Base-by-base conservation (phyloP, 2,113 vertebrate species). In the Petrocephalus microphthalmus region DNA sequence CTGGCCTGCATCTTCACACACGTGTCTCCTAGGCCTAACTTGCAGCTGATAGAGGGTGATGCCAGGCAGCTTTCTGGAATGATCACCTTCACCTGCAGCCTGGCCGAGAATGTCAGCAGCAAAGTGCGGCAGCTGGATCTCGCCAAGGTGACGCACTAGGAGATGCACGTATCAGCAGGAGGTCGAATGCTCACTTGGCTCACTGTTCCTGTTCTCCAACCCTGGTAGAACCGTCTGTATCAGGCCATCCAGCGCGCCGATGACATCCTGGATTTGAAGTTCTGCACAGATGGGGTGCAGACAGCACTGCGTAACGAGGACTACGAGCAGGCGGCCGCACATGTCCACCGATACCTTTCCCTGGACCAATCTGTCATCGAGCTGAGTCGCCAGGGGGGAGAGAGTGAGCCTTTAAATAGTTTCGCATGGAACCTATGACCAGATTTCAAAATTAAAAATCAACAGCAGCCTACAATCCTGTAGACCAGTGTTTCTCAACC, bases 281-380 rank as follows among this genome's bases (percentile, higher is more conserved):
- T 99, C 94, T 99, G 98, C 94, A 99, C 97, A 87, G 98, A 99
- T 19, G 98, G 98, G 5, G 98, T 99, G 84, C 98, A 99, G 91
- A 98, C 97, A 1, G 97, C 98, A 29, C 93, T 99, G 90, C 95
- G 93, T 7, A 98, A 95, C 51, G 98, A 99, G 90, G 98, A 99
- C 87, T 99, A 97, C 0, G 98, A 99, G 22, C 98, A 99, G 90
- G 98, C 98, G 2, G 97, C 98, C 3, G 98, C 97, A 86, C 98
- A 99, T 22, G 98, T 99, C 90, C 98, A 99, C 91, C 96, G 98
- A 71, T 99, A 99, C 88, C 95, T 99, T 51, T 98, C 96, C 86
- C 95, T 99, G 88, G 98, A 99, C 94, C 98, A 99, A 88, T 99
- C 98, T 0, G 98, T 99, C 78, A 99, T 99, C 47, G 98, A 99